A percentile compares a stretch with the other conserved stretches of the same genome.
Evolutionary conservation across 2,888 invertebrate genomes (phyloP).

Genomic region (Aphodius sticticus): DNA sequence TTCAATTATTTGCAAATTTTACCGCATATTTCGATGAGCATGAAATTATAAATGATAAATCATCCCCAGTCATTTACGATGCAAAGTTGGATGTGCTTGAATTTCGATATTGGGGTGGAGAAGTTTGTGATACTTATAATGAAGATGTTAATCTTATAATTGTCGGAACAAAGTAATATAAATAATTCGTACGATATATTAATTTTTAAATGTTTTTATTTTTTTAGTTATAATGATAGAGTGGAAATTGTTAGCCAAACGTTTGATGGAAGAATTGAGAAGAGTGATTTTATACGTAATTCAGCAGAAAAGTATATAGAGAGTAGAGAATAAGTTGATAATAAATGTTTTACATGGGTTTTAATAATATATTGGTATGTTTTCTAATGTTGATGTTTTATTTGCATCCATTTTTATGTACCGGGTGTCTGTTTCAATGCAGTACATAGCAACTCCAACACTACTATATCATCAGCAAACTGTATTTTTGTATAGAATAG

Average conservation of each 20-base stretch:
- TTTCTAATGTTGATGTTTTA: not conserved
- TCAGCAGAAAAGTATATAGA: slow-evolving; percentile 8
- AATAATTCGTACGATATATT: not conserved
- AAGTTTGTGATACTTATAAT: slow-evolving; percentile 13
- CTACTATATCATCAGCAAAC: too few species aligned
- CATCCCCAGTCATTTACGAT: slow-evolving; percentile 22
- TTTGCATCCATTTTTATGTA: not conserved
- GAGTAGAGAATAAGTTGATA: not conserved
- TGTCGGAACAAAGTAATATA: slow-evolving; percentile 20
- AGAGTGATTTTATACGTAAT: slow-evolving; percentile 5
- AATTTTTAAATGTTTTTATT: not conserved
- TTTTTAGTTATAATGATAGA: not conserved
- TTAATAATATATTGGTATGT: not conserved
- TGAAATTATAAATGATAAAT: slow-evolving; percentile 22
- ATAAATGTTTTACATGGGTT: not conserved
- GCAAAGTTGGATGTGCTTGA: slow-evolving; percentile 22
- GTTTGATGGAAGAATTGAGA: slow-evolving; percentile 5
- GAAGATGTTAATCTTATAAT: slow-evolving; percentile 29
- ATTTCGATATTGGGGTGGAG: slow-evolving; percentile 33
- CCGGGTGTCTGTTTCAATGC: too few species aligned
- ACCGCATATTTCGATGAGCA: slow-evolving; percentile 32
- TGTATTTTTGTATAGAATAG: too few species aligned
- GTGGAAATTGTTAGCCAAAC: not conserved
- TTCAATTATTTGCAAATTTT: slow-evolving; percentile 25
- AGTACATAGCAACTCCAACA: too few species aligned